Evolutionary conservation across 2,888 invertebrate genomes (phyloP), one percentile per base, ranked within the genome.

Genomic region (Xiphydria camelus): DNA sequence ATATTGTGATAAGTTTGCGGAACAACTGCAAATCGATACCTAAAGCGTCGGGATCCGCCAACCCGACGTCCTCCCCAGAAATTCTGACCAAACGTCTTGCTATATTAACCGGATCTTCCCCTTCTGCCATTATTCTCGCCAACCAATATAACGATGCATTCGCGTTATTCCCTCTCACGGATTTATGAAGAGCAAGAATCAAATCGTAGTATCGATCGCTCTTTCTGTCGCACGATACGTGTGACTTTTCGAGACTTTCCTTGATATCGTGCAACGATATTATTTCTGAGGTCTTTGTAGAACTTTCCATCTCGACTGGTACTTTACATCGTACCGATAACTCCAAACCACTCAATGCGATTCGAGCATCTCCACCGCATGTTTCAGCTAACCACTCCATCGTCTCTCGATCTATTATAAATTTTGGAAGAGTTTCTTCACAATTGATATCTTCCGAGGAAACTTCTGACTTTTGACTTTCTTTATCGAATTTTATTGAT

Each of bases 241-340:
- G 54, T 2, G 40, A 38, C 25, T 46, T 38, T 31, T 53, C 53
- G 3, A 66, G 32, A 41, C 57, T 53, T 17, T 51, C 42, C 49
- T 52, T 62, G 4, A 66, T 18, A 40, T 63, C 55, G 3, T 51
- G 21, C 1, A 61, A 21, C 15, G 42, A 45, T 47, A 60, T 49
- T 9, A 7, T 18, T 41, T 76, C 70, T 12, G 76, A 76, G n/a
- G 70, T 70, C n/a, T 18, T 7, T 1, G 19, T 4, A 14, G 25
- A 7, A 6, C 4, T 12, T 1, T 0, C 2, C 2, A 14, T 5
- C 0, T 2, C 4, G 3, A 4, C 2, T 3, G 20, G 14, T 33
- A 37, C 37, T 42, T 39, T 56, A 3, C 39, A 43, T 45, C 51
- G 49, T 7, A 51, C 32, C 29, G 62, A 58, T 10, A 59, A 40